Percentiles rank a stretch among this genome's conserved stretches.
These are phyloP conservation scores for Chaetodon trifascialis DNA, from an alignment of 2,113 vertebrate species.

Conservation along the genomic window DNA sequence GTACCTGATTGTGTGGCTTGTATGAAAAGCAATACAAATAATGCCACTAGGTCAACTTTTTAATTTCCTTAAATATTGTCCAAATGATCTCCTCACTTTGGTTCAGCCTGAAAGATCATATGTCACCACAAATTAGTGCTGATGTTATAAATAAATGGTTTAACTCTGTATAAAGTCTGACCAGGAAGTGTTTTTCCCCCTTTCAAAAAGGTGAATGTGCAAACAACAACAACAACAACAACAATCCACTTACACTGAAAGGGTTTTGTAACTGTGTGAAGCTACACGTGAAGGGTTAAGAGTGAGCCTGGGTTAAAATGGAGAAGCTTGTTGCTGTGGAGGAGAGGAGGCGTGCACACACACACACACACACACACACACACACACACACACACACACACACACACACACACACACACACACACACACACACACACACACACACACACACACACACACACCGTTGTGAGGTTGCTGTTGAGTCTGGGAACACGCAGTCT, in stretches of 20 bases:
- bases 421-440: conserved; percentile 10
- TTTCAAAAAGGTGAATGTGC: background rate
- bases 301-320: conserved; percentile 44
- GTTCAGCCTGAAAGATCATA: background rate
- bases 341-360: background rate
- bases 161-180: background rate
- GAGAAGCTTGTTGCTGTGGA: conserved; percentile 53
- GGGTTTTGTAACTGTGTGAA: background rate
- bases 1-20: background rate
- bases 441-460: background rate
- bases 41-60: background rate
- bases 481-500: conserved; percentile 13
- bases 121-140: background rate
- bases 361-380: background rate
- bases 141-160: background rate
- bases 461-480: background rate
- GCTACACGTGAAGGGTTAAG: conserved; percentile 16
- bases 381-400: background rate
- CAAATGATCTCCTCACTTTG: background rate
- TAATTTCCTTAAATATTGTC: background rate
- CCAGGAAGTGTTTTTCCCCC: background rate
- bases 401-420: background rate
- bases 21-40: background rate
- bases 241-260: background rate
- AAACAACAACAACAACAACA: background rate